Conservation (phyloP, 2,797 vertebrate genomes). For the Sebastes minor region DNA sequence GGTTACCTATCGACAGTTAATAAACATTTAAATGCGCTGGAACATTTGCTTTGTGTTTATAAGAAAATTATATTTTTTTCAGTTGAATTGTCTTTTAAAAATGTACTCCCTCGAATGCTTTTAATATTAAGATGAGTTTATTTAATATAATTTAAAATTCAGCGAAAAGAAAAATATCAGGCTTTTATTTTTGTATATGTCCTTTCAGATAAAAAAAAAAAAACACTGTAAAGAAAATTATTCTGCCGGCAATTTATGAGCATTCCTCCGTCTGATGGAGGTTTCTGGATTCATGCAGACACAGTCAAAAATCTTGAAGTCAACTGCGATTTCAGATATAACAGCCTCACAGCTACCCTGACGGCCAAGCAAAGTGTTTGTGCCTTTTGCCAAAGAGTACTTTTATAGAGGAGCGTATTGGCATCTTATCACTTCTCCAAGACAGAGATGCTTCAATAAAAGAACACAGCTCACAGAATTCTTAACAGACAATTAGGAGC, state of each 20-base stretch:
- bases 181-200: not conserved
- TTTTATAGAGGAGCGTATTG: conserved; percentile 82
- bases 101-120: not conserved
- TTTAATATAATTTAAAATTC: not conserved
- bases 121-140: not conserved
- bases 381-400: conserved; percentile 83
- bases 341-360: conserved; percentile 81
- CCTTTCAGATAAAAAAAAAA: conserved; percentile 10
- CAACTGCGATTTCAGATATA: conserved; percentile 83
- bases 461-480: conserved; percentile 80
- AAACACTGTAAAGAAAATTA: conserved; percentile 39
- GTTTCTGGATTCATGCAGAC: conserved; percentile 72
- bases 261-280: conserved; percentile 70
- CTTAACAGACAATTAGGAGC: conserved; percentile 83
- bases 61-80: not conserved
- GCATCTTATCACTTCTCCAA: conserved; percentile 83
- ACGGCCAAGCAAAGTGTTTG: conserved; percentile 84
- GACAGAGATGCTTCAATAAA: conserved; percentile 83
- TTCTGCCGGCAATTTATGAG: conserved; percentile 66
- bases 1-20: not conserved
- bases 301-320: conserved; percentile 78
- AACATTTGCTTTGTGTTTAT: not conserved
- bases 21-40: not conserved
- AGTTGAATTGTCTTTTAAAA: not conserved
- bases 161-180: not conserved